These are phyloP conservation scores for Phyllotis vaccarum DNA, from an alignment of 2,797 vertebrate genomes.

Conservation along the genomic window DNA sequence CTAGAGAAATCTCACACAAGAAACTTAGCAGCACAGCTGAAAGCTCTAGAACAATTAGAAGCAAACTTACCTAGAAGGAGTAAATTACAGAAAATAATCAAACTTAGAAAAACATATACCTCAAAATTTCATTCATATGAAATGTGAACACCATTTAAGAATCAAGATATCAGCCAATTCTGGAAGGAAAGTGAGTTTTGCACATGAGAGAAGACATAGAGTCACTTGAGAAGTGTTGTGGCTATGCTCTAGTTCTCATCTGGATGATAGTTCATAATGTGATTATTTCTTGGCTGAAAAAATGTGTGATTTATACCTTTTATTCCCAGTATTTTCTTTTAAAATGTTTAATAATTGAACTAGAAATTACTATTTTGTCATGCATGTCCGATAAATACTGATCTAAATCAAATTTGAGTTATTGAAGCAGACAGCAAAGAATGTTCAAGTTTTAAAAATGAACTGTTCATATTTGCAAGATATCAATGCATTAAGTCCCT, in stretches of 20 bases:
- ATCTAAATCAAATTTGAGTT: conserved; percentile 48
- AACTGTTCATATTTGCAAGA: neutral
- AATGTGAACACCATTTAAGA: neutral
- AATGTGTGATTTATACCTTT: conserved; percentile 51
- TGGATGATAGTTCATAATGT: neutral
- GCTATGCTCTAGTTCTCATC: conserved; percentile 14
- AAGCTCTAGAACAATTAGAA: no score
- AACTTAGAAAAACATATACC: neutral
- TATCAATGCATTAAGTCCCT: neutral
- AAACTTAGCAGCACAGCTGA: no score
- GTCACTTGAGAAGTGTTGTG: neutral
- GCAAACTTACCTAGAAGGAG: no score
- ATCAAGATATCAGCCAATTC: neutral
- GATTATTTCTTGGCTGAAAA: conserved; percentile 44
- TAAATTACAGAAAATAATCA: no score
- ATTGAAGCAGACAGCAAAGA: neutral
- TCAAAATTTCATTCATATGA: conserved; percentile 28
- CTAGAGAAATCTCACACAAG: no score
- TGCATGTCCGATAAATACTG: conserved; percentile 35
- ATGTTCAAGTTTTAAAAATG: neutral
- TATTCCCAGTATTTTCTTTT: neutral
- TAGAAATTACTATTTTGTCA: conserved; percentile 53
- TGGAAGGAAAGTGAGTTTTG: neutral
- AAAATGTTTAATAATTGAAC: conserved; percentile 47
- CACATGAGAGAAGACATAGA: neutral